phyloP scores from a whole-genome alignment of 2,888 invertebrate species.

The Lepas anatifera region DNA sequence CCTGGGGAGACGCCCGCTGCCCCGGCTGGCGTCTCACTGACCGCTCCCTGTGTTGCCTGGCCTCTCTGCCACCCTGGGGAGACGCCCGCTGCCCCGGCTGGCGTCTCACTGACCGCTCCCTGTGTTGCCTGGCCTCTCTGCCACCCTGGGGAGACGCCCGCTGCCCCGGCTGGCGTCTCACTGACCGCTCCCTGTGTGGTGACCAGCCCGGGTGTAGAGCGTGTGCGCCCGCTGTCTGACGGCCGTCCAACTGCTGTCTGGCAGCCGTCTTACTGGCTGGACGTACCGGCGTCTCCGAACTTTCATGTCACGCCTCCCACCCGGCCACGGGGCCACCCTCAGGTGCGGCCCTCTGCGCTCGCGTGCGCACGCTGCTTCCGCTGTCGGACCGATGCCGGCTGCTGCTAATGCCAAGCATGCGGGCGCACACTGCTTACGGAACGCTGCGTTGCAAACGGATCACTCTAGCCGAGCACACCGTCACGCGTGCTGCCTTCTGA shows the following conservation, averaged over 20 bases:
- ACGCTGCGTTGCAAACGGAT: too few species aligned
- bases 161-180: background rate
- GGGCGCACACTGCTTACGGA: too few species aligned
- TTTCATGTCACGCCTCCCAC: slow-evolving; percentile 1
- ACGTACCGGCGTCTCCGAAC: background rate
- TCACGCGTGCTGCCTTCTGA: too few species aligned
- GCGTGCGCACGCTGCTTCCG: too few species aligned
- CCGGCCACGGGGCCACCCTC: background rate
- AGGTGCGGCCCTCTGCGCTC: background rate
- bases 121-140: background rate
- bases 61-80: background rate
- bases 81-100: background rate
- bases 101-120: background rate
- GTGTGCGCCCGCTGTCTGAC: background rate
- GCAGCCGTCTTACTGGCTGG: background rate
- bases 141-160: background rate
- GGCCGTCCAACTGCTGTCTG: background rate
- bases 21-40: too few species aligned
- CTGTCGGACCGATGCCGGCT: too few species aligned
- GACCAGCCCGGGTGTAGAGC: too few species aligned
- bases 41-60: too few species aligned
- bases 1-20: too few species aligned
- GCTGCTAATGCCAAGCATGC: too few species aligned
- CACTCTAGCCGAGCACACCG: too few species aligned
- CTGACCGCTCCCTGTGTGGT: background rate